Conservation (phyloP, 2,888 invertebrate species). For the Allophyes oxyacanthae region DNA sequence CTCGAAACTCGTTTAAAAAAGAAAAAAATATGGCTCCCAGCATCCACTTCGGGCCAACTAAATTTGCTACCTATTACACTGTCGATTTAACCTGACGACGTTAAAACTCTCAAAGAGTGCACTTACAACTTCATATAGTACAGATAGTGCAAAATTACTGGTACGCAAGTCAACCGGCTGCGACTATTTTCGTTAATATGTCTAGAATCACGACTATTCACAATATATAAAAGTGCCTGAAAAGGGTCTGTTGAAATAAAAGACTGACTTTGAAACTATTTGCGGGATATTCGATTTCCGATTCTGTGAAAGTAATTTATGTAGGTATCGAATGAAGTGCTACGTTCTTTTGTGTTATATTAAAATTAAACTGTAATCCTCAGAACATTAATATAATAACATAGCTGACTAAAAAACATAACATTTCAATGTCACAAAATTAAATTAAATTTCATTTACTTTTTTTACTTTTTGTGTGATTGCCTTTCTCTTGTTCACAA, state of each 20-base stretch:
- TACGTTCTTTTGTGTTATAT: no score
- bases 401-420: slow-evolving; percentile 7
- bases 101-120: slow-evolving; percentile 48
- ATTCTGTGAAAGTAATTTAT: no score
- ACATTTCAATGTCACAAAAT: slow-evolving; percentile 11
- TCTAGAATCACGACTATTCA: no score
- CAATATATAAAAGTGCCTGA: no score
- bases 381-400: slow-evolving; percentile 13
- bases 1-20: slow-evolving; percentile 80
- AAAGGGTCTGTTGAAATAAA: no score
- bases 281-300: no score
- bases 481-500: slow-evolving; percentile 20
- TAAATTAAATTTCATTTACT: not conserved
- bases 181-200: not conserved
- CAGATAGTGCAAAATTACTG: slow-evolving; percentile 1
- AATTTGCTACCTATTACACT: slow-evolving; percentile 85
- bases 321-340: no score
- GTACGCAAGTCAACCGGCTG: not conserved
- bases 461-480: slow-evolving; percentile 11
- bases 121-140: slow-evolving; percentile 27
- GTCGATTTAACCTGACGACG: slow-evolving; percentile 72
- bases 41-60: slow-evolving; percentile 76
- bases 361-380: no score
- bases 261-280: no score
- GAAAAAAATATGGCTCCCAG: slow-evolving; percentile 70